phyloP scores from a whole-genome alignment of 2,797 vertebrate genomes.

The Lepilemur ruficaudatus region DNA sequence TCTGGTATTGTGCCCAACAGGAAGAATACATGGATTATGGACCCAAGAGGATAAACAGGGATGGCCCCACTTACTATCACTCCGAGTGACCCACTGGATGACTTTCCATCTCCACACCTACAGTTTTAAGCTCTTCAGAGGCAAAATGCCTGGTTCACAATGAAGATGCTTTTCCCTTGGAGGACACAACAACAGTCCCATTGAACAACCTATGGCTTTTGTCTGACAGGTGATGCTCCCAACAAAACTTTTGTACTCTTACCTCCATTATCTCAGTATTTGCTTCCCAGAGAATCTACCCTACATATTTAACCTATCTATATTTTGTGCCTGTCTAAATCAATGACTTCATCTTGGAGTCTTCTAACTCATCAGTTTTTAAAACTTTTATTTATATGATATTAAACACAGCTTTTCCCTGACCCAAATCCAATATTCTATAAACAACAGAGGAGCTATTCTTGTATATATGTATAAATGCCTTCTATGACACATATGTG shows the following conservation, averaged over 20 bases:
- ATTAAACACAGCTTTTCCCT: background rate
- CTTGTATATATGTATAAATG: background rate
- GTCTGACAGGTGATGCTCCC: fast-evolving
- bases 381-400: background rate
- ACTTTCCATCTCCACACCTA: background rate
- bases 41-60: fast-evolving
- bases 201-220: background rate
- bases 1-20: fast-evolving
- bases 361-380: background rate
- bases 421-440: background rate
- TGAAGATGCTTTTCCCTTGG: background rate
- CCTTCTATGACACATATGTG: background rate
- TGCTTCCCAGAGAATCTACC: background rate
- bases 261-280: background rate
- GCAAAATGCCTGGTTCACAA: background rate
- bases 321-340: background rate
- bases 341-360: background rate
- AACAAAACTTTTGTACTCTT: background rate
- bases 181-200: fast-evolving
- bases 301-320: background rate
- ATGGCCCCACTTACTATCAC: background rate
- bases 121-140: background rate
- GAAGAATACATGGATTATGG: background rate
- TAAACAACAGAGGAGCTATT: background rate
- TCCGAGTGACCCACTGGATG: background rate